Evolutionary conservation across 1,140 invertebrate species (phyloP).

Genomic region (Olivierus martensii): DNA sequence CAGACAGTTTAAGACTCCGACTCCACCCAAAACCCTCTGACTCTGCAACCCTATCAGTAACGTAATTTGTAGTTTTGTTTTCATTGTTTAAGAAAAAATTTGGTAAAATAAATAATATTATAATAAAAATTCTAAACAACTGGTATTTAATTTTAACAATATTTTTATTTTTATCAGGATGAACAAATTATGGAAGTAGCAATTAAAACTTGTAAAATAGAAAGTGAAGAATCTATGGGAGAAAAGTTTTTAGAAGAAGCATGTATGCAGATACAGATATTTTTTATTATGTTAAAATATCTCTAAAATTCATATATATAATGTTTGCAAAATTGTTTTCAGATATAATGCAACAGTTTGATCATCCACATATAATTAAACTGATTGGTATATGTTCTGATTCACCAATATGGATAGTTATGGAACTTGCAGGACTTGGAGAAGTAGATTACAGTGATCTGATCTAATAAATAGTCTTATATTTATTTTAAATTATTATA

Average conservation of each 20-base stretch:
- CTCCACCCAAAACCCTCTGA: too few relatives aligned
- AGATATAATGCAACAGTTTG: constrained; percentile 99
- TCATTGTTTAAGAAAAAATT: too few relatives aligned
- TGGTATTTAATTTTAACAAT: too few relatives aligned
- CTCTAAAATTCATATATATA: too few relatives aligned
- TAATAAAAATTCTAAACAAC: too few relatives aligned
- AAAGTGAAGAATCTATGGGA: constrained; percentile 73
- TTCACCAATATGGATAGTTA: constrained; percentile 92
- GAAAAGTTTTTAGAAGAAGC: constrained; percentile 97
- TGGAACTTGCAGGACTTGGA: constrained; percentile 91
- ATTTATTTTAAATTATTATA: background rate
- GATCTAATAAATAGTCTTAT: background rate
- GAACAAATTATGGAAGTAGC: constrained; percentile 53
- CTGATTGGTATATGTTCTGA: constrained; percentile 90
- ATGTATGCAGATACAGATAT: constrained; percentile 70
- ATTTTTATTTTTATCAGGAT: constrained; percentile 27
- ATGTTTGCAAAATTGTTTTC: constrained; percentile 27
- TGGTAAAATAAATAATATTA: too few relatives aligned
- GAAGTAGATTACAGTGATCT: too few relatives aligned
- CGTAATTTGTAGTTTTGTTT: too few relatives aligned
- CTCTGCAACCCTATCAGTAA: too few relatives aligned
- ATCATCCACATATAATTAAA: constrained; percentile 95
- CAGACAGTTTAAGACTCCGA: too few relatives aligned
- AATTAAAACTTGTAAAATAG: constrained; percentile 94
- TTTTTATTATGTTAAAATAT: too few relatives aligned